These are phyloP conservation scores for Merops nubicus DNA, from an alignment of 2,113 vertebrate genomes.

Conservation along the genomic window DNA sequence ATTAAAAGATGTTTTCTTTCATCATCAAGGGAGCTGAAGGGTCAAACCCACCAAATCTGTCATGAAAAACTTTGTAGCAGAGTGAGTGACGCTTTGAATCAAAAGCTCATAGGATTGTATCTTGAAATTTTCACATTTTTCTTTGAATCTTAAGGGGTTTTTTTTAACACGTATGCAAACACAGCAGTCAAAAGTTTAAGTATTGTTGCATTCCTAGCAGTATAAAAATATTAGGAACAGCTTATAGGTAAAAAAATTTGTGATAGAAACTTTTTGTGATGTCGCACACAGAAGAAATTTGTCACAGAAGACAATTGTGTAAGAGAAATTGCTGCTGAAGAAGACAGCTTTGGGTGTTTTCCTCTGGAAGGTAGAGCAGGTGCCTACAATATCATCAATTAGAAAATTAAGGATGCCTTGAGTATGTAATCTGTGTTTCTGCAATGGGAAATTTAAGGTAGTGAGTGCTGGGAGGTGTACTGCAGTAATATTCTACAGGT, in stretches of 20 bases:
- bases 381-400: background rate
- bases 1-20: background rate
- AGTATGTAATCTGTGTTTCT: background rate
- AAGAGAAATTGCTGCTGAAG: background rate
- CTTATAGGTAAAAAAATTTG: background rate
- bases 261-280: background rate
- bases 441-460: background rate
- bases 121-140: background rate
- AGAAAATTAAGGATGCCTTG: background rate
- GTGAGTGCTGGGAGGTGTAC: background rate
- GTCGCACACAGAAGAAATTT: background rate
- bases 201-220: background rate
- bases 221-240: background rate
- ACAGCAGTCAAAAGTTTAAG: background rate
- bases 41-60: background rate
- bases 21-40: background rate
- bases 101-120: background rate
- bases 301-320: background rate
- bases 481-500: background rate
- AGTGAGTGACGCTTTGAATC: background rate
- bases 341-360: background rate
- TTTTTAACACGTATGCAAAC: background rate
- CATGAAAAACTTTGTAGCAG: background rate
- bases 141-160: background rate
- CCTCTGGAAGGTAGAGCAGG: background rate